These are phyloP conservation scores for Daubentonia madagascariensis DNA, from an alignment of 2,113 vertebrate genomes.

Conservation along the genomic window DNA sequence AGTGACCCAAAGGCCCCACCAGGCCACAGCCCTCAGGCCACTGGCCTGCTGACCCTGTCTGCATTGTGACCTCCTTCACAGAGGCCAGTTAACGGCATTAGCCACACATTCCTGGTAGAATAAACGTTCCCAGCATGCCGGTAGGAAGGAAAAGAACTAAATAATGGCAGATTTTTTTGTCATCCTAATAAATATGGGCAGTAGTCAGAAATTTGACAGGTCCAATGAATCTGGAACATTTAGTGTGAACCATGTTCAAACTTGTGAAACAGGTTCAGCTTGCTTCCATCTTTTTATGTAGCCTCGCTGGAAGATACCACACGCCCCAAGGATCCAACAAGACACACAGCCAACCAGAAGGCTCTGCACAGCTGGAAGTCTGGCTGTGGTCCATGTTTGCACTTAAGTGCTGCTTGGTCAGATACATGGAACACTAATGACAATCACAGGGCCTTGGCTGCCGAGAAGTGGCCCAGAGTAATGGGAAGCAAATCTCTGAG, in stretches of 20 bases:
- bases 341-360: background rate
- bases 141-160: background rate
- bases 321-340: background rate
- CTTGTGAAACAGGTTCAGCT: background rate
- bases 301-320: background rate
- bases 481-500: constrained; percentile 56
- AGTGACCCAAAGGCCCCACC: background rate
- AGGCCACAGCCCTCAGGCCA: background rate
- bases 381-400: constrained; percentile 69
- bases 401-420: constrained; percentile 72
- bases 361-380: constrained; percentile 24
- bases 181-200: background rate
- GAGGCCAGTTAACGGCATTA: background rate
- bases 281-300: background rate
- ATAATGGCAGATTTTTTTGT: background rate
- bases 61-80: background rate
- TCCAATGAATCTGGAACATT: background rate
- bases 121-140: background rate
- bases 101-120: background rate
- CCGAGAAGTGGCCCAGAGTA: constrained; percentile 32
- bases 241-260: background rate
- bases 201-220: background rate
- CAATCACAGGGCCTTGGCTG: constrained; percentile 50
- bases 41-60: background rate
- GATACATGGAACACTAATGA: constrained; percentile 54